Conservation (phyloP, 2,797 vertebrate species). For the Myotis daubentonii region DNA sequence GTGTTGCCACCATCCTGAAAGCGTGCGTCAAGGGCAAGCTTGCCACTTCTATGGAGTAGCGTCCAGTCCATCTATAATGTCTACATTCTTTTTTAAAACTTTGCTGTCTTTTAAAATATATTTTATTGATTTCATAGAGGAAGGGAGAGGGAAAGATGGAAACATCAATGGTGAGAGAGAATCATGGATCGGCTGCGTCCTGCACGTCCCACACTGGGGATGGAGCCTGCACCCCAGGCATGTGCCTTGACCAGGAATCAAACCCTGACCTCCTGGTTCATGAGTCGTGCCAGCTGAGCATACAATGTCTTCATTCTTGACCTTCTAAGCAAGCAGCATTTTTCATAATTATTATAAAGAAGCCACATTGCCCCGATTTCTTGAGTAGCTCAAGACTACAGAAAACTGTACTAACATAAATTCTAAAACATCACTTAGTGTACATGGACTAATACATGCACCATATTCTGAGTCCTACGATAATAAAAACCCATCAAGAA, state of each 20-base stretch:
- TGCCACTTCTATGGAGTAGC: not conserved
- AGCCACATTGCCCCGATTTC: not conserved
- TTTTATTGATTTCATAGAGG: no score
- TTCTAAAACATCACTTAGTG: not conserved
- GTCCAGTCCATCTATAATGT: no score
- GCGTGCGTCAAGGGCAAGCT: not conserved
- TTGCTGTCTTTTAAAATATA: no score
- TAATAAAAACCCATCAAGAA: not conserved
- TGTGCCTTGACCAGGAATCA: no score
- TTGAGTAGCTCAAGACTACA: not conserved
- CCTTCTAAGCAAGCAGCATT: not conserved
- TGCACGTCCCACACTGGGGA: no score
- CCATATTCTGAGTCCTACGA: not conserved
- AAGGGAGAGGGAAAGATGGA: no score
- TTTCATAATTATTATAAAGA: not conserved
- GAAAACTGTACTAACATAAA: not conserved
- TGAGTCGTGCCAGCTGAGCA: no score
- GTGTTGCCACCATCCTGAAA: not conserved
- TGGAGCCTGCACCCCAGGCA: no score
- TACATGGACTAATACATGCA: not conserved
- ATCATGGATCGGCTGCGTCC: no score
- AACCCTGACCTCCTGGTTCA: no score
- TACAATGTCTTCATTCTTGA: not conserved
- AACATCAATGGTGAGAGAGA: no score
- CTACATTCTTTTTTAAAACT: not conserved